Percentiles rank a stretch among this genome's conserved stretches.
Evolutionary conservation across 2,797 vertebrate genomes (phyloP).

Genomic region (Stomatorhinus walkeri): DNA sequence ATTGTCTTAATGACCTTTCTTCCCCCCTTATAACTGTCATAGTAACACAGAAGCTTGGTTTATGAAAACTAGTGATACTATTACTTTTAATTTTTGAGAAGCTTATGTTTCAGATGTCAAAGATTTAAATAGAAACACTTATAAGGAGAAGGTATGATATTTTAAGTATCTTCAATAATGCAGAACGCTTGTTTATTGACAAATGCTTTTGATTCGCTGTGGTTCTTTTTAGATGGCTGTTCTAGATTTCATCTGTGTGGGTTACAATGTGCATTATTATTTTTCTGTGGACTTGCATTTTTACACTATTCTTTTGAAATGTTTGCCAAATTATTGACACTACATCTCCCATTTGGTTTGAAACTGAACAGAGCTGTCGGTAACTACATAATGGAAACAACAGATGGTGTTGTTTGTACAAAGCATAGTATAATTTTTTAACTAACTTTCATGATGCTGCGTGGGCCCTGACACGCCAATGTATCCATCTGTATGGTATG

Average conservation of each 20-base stretch:
- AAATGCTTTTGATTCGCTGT: constrained; percentile 61
- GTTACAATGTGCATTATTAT: constrained; percentile 22
- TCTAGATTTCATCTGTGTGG: constrained; percentile 70
- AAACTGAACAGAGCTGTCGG: constrained; percentile 43
- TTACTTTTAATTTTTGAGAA: constrained; percentile 49
- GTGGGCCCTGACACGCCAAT: constrained; percentile 70
- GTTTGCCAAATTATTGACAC: constrained; percentile 55
- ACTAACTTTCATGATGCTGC: constrained; percentile 67
- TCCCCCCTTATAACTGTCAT: constrained; percentile 58
- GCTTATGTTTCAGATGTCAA: constrained; percentile 52
- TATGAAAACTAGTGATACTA: constrained; percentile 56
- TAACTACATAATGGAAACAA: constrained; percentile 50
- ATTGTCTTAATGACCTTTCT: constrained; percentile 62
- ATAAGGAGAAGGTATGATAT: constrained; percentile 34
- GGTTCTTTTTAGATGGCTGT: constrained; percentile 71
- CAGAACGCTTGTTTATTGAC: constrained; percentile 64
- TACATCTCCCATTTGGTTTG: constrained; percentile 51
- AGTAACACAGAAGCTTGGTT: constrained; percentile 65
- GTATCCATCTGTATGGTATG: constrained; percentile 70
- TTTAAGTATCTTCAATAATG: constrained; percentile 55
- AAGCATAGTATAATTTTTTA: constrained; percentile 70
- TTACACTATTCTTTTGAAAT: constrained; percentile 54
- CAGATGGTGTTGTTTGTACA: constrained; percentile 71
- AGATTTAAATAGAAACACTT: constrained; percentile 41
- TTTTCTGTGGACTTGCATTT: constrained; percentile 21